phyloP scores from a whole-genome alignment of 2,888 invertebrate genomes.

The Anthoptus insignis region DNA sequence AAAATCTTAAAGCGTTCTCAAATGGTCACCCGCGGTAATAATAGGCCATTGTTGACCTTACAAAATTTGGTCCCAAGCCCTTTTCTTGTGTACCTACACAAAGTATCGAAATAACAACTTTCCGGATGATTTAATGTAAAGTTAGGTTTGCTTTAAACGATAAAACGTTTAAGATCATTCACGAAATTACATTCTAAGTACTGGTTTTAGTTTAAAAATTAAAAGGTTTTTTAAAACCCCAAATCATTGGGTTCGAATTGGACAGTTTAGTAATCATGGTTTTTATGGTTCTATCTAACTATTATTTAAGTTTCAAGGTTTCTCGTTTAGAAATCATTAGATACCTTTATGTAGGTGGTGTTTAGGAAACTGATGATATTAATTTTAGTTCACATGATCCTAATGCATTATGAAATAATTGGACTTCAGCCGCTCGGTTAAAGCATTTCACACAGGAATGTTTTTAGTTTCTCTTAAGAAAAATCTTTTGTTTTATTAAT shows the following conservation, averaged over 20 bases:
- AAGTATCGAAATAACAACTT: slow-evolving; percentile 62
- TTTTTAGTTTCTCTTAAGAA: no score
- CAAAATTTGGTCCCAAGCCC: slow-evolving; percentile 39
- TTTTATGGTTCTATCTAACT: not conserved
- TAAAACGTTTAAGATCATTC: slow-evolving; percentile 27
- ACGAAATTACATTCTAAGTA: slow-evolving; percentile 60
- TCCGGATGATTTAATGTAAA: slow-evolving; percentile 62
- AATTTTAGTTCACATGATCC: not conserved
- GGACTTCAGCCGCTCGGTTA: no score
- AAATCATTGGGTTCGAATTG: slow-evolving; percentile 24
- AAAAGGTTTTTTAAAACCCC: slow-evolving; percentile 15
- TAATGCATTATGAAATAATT: no score
- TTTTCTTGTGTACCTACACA: slow-evolving; percentile 44
- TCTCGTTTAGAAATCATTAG: not conserved
- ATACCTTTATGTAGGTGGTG: not conserved
- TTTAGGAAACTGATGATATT: not conserved
- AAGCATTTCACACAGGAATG: no score
- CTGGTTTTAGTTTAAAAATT: slow-evolving; percentile 49
- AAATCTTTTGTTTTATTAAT: no score
- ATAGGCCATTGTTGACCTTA: slow-evolving; percentile 34
- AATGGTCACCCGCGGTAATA: slow-evolving; percentile 37
- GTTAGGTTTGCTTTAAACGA: slow-evolving; percentile 26
- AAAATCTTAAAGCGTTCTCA: slow-evolving; percentile 29
- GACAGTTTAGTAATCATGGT: slow-evolving; percentile 17
- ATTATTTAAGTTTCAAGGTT: not conserved